Percentiles rank a stretch among this genome's conserved stretches.
These are phyloP conservation scores for Oryzias woworae DNA, from an alignment of 2,113 vertebrate genomes.

Conservation along the genomic window DNA sequence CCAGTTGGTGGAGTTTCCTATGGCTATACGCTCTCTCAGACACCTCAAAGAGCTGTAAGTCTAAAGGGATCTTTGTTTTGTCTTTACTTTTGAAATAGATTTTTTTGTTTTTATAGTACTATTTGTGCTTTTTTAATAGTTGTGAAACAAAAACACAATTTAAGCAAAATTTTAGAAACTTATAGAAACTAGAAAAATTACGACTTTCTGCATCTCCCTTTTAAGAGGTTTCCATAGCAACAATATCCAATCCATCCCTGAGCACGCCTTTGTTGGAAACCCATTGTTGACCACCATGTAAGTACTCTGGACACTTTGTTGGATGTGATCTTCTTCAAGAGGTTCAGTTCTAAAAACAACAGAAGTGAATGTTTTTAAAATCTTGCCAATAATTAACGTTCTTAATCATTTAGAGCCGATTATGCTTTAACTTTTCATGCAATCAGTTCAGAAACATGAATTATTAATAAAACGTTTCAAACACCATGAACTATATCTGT, in stretches of 20 bases:
- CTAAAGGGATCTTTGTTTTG: background rate
- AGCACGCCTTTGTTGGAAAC: conserved; percentile 88
- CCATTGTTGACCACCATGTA: conserved; percentile 91
- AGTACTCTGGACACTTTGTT: conserved; percentile 49
- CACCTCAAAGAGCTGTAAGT: conserved; percentile 94
- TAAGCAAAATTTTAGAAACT: too few species aligned
- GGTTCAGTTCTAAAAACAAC: too few species aligned
- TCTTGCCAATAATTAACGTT: too few species aligned
- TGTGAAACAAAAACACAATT: background rate
- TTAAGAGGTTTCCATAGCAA: conserved; percentile 92
- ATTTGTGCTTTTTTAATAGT: background rate
- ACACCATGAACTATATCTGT: too few species aligned
- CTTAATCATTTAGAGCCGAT: too few species aligned
- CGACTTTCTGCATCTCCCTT: conserved; percentile 9
- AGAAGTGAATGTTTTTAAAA: too few species aligned
- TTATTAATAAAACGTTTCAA: too few species aligned
- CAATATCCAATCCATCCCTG: conserved; percentile 90
- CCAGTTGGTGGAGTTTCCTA: conserved; percentile 74
- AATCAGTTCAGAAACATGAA: too few species aligned
- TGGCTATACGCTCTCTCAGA: conserved; percentile 82
- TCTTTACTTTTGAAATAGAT: too few species aligned
- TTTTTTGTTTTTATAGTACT: too few species aligned
- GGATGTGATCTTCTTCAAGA: too few species aligned
- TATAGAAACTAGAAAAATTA: background rate
- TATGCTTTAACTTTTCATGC: too few species aligned